Percentiles rank a stretch among this genome's conserved stretches.
Evolutionary conservation across 2,797 vertebrate species (phyloP).

Genomic region (Arrhamphus sclerolepis): DNA sequence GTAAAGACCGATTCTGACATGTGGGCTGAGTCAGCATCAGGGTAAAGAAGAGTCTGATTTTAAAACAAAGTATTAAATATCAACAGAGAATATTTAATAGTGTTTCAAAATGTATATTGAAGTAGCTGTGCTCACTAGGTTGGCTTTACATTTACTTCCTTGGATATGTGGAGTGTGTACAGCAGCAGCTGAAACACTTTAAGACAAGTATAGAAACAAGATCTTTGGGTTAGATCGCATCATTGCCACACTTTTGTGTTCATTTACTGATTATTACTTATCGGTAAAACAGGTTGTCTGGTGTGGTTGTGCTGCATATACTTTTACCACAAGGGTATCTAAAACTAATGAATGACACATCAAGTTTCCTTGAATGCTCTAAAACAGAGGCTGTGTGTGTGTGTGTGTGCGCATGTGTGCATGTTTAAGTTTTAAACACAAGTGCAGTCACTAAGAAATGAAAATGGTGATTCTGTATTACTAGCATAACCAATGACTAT

Average conservation of each 20-base stretch:
- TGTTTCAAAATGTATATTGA: too few relatives aligned
- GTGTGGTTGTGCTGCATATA: constrained; percentile 24
- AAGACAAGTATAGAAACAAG: constrained; percentile 2
- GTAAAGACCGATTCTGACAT: too few relatives aligned
- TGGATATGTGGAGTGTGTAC: background rate
- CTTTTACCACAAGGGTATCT: constrained; percentile 32
- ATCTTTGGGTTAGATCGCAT: background rate
- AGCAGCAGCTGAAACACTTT: background rate
- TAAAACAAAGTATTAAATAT: too few relatives aligned
- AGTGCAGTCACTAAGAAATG: constrained; percentile 71
- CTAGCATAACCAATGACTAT: constrained; percentile 45
- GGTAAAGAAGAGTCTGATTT: too few relatives aligned
- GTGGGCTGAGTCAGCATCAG: too few relatives aligned
- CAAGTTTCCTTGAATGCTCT: constrained; percentile 40
- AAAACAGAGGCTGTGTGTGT: too few relatives aligned
- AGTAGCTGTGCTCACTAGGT: too few relatives aligned
- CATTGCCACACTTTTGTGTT: background rate
- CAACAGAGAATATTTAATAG: too few relatives aligned
- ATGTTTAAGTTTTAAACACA: constrained; percentile 40
- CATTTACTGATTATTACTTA: constrained; percentile 15
- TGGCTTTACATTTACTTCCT: too few relatives aligned
- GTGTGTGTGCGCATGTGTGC: too few relatives aligned
- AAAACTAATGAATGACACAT: constrained; percentile 67
- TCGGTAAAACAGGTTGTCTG: constrained; percentile 7
- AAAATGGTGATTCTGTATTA: constrained; percentile 74